Conservation (phyloP, 1,140 invertebrate genomes). For the Sycophaga agraensis region DNA sequence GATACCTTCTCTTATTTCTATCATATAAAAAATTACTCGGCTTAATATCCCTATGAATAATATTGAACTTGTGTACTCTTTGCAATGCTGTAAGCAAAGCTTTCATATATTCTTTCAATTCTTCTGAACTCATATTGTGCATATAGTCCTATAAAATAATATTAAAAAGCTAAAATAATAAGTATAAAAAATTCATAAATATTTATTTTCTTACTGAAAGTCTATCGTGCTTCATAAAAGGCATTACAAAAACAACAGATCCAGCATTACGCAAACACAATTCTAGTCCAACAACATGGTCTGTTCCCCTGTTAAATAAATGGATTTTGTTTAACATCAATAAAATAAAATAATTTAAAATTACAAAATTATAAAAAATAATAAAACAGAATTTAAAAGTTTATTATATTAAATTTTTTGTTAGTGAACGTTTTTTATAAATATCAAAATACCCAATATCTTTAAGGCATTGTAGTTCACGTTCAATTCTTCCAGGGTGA, state of each 20-base stretch:
- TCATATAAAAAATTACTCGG: constrained; percentile 91
- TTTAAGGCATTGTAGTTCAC: constrained; percentile 76
- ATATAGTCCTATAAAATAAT: constrained; percentile 69
- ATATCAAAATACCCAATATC: constrained; percentile 68
- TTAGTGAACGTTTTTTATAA: too few species aligned
- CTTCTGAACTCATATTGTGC: constrained; percentile 67
- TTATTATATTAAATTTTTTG: too few species aligned
- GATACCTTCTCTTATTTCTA: constrained; percentile 69
- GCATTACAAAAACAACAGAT: constrained; percentile 88
- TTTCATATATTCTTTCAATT: constrained; percentile 79
- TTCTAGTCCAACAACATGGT: constrained; percentile 81
- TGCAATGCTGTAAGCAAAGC: constrained; percentile 78
- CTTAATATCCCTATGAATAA: constrained; percentile 93
- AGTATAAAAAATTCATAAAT: not conserved
- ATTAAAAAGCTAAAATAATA: not conserved
- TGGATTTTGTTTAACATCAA: too few species aligned
- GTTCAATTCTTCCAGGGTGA: constrained; percentile 74
- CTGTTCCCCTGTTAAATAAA: constrained; percentile 67
- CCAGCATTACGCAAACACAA: constrained; percentile 77
- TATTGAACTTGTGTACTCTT: constrained; percentile 80
- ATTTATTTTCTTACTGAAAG: constrained; percentile 67
- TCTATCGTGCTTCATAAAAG: constrained; percentile 79
- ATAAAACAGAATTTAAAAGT: too few species aligned
- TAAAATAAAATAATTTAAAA: too few species aligned
- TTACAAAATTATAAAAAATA: too few species aligned